Conservation (phyloP, 2,888 invertebrate genomes). For the Tuberolachnus salignus region DNA sequence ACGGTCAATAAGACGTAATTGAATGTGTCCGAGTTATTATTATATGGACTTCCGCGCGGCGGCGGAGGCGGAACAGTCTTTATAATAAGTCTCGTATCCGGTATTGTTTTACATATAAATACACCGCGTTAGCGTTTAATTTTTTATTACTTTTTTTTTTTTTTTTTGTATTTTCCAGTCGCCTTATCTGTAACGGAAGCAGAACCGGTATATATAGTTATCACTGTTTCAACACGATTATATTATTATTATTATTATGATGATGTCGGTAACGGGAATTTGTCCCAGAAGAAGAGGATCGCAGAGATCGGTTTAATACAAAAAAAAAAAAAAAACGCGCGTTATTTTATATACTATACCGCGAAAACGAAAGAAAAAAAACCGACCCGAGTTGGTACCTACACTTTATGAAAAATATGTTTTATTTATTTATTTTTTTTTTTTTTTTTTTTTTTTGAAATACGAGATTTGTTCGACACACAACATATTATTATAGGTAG, state of each 20-base stretch:
- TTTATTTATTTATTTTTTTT: not conserved
- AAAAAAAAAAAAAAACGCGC: not conserved
- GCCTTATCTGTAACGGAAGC: constrained; percentile 50
- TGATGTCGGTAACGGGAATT: constrained; percentile 43
- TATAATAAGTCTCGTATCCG: constrained; percentile 38
- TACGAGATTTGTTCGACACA: constrained; percentile 1
- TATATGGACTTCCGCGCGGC: not conserved
- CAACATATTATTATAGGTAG: not conserved
- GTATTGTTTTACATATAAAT: constrained; percentile 26
- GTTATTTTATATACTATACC: not conserved
- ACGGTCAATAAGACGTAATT: constrained; percentile 16
- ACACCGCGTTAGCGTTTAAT: not conserved
- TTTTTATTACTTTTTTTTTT: constrained; percentile 11
- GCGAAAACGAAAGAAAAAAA: too few relatives aligned
- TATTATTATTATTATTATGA: not conserved
- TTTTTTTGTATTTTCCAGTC: not conserved
- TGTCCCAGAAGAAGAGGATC: constrained; percentile 47
- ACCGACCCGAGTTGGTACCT: too few relatives aligned
- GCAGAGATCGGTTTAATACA: constrained; percentile 24
- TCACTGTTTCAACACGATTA: constrained; percentile 3
- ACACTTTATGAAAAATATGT: not conserved
- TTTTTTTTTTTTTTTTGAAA: not conserved
- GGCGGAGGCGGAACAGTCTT: constrained; percentile 19
- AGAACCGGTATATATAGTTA: constrained; percentile 54
- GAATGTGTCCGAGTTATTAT: constrained; percentile 10